phyloP scores from a whole-genome alignment of 1,140 invertebrate species.

The Drosophila tropicalis region DNA sequence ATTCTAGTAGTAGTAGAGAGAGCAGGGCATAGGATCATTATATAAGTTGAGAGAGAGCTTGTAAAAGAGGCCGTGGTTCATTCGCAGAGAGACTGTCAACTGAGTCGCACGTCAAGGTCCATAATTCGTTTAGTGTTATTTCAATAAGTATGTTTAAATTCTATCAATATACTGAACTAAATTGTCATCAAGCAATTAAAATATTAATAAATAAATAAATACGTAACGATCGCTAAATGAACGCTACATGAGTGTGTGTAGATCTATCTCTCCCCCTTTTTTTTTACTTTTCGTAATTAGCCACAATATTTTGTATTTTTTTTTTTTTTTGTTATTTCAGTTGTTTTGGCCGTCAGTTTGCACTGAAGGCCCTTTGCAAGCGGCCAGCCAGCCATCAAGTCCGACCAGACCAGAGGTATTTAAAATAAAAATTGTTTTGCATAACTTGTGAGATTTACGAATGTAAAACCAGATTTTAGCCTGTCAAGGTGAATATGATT shows the following conservation, averaged over 20 bases:
- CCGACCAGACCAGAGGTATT: conserved; percentile 47
- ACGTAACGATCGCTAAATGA: too few species aligned
- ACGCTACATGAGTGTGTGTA: conserved; percentile 23
- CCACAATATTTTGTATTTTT: conserved; percentile 54
- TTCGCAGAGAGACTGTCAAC: too few species aligned
- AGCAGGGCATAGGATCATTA: too few species aligned
- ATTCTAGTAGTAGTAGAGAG: too few species aligned
- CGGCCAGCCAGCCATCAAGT: neutral
- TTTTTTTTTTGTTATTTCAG: conserved; percentile 4
- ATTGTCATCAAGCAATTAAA: too few species aligned
- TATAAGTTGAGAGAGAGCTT: too few species aligned
- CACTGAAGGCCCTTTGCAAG: conserved; percentile 59
- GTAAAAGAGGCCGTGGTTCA: too few species aligned
- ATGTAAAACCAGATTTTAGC: conserved; percentile 19
- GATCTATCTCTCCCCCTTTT: conserved; percentile 11
- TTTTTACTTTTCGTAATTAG: conserved; percentile 56
- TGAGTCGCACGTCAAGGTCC: too few species aligned
- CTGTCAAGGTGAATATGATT: conserved; percentile 49
- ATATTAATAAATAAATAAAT: too few species aligned
- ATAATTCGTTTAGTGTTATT: too few species aligned
- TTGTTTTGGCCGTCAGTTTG: neutral
- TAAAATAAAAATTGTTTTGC: conserved; percentile 65
- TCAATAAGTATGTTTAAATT: too few species aligned
- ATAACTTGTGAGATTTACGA: conserved; percentile 50
- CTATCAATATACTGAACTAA: too few species aligned